Evolutionary conservation across 2,113 vertebrate species (phyloP), one percentile per base, ranked within the genome.

Genomic region (Hippoglossus stenolepis): DNA sequence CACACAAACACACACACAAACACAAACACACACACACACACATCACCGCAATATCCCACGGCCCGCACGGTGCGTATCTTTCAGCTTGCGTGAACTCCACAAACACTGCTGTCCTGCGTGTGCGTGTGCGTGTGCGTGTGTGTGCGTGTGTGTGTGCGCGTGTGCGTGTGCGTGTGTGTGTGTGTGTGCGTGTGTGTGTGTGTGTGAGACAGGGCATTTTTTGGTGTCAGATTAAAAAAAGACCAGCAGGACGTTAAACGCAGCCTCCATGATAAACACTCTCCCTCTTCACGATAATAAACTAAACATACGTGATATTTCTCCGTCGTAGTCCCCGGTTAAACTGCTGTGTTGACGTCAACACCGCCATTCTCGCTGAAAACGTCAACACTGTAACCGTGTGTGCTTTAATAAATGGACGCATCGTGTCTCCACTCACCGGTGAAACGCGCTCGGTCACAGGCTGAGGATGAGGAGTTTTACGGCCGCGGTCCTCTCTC

Each of bases 401-500:
- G n/a, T 18, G 0, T 9, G 62, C 8, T 23, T 28, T 6, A 20
- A 2, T n/a, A 61, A 64, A 75, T 10, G 5, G 49, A 23, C n/a
- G 62, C 35, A 5, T 7, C 23, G 56, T 63, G 1, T 64, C 56
- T 79, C 10, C 70, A 92, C 93, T 94, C 89, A 94, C 92, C 93
- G 49, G 88, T 64, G 26, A 84, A 86, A 83, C 15, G 56, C 76
- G 75, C 82, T 87, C 94, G 89, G 92, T 94, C 92, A n/a, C 87
- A 56, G 35, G 18, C 86, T 68, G 77, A 18, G 69, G 65, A 79
- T 80, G 85, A 63, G 12, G 54, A 57, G 54, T 57, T 43, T 43
- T 3, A 82, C 13, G 87, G 60, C 20, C 54, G 49, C 75, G 87
- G 89, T 82, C 85, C 91, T 92, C 91, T 43, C 91, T 43, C 12